phyloP scores from a whole-genome alignment of 2,113 vertebrate genomes.

The Clupea harengus region DNA sequence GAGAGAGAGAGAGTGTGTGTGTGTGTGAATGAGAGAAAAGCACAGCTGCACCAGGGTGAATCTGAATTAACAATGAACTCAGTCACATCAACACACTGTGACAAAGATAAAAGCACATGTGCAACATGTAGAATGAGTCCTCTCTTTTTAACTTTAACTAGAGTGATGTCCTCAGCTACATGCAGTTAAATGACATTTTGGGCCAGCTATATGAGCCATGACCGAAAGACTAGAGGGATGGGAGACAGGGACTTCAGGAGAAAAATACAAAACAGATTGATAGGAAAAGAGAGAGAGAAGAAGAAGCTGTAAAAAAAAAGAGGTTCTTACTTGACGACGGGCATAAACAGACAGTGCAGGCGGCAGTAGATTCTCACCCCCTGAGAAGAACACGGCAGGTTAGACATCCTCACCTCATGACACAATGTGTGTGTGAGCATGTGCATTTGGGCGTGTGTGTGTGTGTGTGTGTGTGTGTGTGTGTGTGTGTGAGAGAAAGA shows the following conservation, averaged over 20 bases:
- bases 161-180: background rate
- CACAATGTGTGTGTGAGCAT: background rate
- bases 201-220: background rate
- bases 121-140: background rate
- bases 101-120: slow-evolving; percentile 16
- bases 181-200: background rate
- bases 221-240: no score
- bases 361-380: slow-evolving; percentile 96
- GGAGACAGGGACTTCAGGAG: background rate
- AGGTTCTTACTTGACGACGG: slow-evolving; percentile 92
- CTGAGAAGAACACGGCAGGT: slow-evolving; percentile 63
- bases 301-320: slow-evolving; percentile 5
- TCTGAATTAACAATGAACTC: slow-evolving; percentile 11
- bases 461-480: background rate
- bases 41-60: slow-evolving; percentile 1
- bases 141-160: background rate
- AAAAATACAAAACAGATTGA: background rate
- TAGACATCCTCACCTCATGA: background rate
- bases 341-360: slow-evolving; percentile 89
- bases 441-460: background rate
- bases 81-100: slow-evolving; percentile 5
- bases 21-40: background rate
- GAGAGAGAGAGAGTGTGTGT: background rate
- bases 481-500: background rate
- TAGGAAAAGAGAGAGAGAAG: background rate